These are phyloP conservation scores for Dascillus cervinus DNA, from an alignment of 2,888 invertebrate genomes.

Conservation along the genomic window DNA sequence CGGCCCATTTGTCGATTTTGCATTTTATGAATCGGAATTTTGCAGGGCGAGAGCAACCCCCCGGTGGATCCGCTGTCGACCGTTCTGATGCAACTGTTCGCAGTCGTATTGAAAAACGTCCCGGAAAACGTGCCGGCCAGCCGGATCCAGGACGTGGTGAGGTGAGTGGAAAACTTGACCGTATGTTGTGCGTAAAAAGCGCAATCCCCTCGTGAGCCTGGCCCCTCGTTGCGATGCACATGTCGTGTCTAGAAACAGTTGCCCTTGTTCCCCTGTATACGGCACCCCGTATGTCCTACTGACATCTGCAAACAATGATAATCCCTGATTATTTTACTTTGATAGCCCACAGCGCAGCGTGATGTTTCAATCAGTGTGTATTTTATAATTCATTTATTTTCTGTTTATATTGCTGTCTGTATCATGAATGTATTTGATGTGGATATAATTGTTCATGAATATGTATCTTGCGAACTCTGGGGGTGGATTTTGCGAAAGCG, in stretches of 20 bases:
- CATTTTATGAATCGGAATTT: too few relatives aligned
- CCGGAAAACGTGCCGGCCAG: constrained; percentile 40
- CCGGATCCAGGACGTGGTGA: constrained; percentile 49
- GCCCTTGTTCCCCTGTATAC: constrained; percentile 13
- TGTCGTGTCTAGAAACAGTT: constrained; percentile 18
- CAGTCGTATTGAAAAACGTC: constrained; percentile 44
- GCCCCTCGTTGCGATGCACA: constrained; percentile 18
- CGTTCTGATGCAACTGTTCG: constrained; percentile 46
- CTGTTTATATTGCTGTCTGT: constrained; percentile 15
- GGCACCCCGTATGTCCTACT: constrained; percentile 23
- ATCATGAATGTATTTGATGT: constrained; percentile 3
- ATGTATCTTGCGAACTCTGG: too few relatives aligned
- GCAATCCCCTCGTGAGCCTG: constrained; percentile 24
- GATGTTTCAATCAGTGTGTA: constrained; percentile 35
- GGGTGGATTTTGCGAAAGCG: too few relatives aligned
- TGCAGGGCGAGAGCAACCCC: too few relatives aligned
- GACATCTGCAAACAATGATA: constrained; percentile 45
- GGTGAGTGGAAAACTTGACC: constrained; percentile 45
- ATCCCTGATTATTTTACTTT: constrained; percentile 41
- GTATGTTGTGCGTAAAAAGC: constrained; percentile 39
- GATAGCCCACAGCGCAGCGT: constrained; percentile 36
- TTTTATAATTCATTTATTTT: constrained; percentile 33
- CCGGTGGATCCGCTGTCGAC: constrained; percentile 42
- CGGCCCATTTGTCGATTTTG: constrained; percentile 4
- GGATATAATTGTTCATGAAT: constrained; percentile 3